Evolutionary conservation across 1,140 invertebrate species (phyloP).

Genomic region (Oppia nitens): DNA sequence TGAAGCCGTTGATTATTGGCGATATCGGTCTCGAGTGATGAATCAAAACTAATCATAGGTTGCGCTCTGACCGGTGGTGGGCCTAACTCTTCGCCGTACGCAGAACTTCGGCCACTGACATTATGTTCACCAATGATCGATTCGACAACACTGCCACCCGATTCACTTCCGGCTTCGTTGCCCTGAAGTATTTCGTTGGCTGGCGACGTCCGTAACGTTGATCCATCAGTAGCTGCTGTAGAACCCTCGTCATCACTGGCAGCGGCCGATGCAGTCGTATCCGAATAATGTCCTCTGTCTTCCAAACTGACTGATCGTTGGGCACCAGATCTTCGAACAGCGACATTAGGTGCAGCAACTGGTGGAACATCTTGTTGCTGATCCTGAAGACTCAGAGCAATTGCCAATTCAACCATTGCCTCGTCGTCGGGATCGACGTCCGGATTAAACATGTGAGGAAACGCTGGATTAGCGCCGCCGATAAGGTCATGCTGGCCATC

Average conservation of each 20-base stretch:
- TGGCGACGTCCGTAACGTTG: conserved; percentile 70
- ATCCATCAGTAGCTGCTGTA: conserved; percentile 78
- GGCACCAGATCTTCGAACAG: too few relatives aligned
- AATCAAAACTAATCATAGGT: not conserved
- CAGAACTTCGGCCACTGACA: conserved; percentile 66
- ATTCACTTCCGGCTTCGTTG: conserved; percentile 54
- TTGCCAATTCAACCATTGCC: conserved; percentile 87
- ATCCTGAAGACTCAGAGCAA: conserved; percentile 74
- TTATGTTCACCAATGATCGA: conserved; percentile 67
- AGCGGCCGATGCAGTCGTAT: conserved; percentile 60
- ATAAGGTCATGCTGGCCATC: conserved; percentile 44
- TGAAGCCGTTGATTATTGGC: conserved; percentile 33
- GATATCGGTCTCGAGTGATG: not conserved
- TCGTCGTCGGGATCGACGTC: conserved; percentile 84
- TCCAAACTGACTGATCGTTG: not conserved
- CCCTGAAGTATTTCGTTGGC: conserved; percentile 31
- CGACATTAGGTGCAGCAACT: not conserved
- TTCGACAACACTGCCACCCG: conserved; percentile 64
- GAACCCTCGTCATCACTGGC: conserved; percentile 88
- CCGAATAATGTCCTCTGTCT: conserved; percentile 46
- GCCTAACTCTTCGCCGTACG: conserved; percentile 50
- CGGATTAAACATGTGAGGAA: conserved; percentile 61
- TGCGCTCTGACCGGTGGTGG: conserved; percentile 29
- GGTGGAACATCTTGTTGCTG: not conserved
- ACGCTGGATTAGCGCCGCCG: conserved; percentile 39